Base-by-base conservation (phyloP, 2,113 vertebrate genomes). In the Tetraodon nigroviridis region DNA sequence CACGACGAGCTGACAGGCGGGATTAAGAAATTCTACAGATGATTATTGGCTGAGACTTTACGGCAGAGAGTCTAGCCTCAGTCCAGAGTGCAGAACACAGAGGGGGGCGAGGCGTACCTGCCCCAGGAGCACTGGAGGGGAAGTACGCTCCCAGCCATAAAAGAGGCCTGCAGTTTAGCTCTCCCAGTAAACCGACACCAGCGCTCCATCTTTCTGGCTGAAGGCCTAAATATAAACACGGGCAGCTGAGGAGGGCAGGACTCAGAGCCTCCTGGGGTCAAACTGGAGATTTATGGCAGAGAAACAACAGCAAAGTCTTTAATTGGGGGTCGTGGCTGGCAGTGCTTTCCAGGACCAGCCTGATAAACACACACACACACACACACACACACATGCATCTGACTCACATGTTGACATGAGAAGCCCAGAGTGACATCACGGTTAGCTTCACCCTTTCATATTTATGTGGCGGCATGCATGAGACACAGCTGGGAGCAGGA, bases 211-310 rank as follows among this genome's bases (percentile, higher is more conserved):
- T 65, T 81, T 54, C 60, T 51, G 63, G 53, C 61, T 73, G 71
- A 48, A 57, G 81, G 55, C 70, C 85, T 86, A 88, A 88, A 86
- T 83, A 89, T 87, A 90, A 87, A 84, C 79, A 80, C n/a, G 60
- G 84, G 81, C 86, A 86, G 85, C 87, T 88, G 84, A 86, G 66
- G 56, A 69, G 60, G 69, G 75, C 65, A 70, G 68, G 84, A 78
- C 65, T 52, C 51, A 32, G n/a, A 40, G 60, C 67, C 82, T 85
- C 46, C 67, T 61, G 61, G 68, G 81, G 68, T 80, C 83, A 64
- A 76, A 76, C 51, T 61, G 71, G 32, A 75, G 81, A 88, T 84
- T 87, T 80, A 88, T 67, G 60, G 55, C 61, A 73, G 59, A 59
- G 73, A 72, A 84, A 80, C 61, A 63, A 42, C 65, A 67, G 64